Evolutionary conservation across 2,888 invertebrate species (phyloP), one percentile per base, ranked within the genome.

Genomic region (Pterobdella sp.): DNA sequence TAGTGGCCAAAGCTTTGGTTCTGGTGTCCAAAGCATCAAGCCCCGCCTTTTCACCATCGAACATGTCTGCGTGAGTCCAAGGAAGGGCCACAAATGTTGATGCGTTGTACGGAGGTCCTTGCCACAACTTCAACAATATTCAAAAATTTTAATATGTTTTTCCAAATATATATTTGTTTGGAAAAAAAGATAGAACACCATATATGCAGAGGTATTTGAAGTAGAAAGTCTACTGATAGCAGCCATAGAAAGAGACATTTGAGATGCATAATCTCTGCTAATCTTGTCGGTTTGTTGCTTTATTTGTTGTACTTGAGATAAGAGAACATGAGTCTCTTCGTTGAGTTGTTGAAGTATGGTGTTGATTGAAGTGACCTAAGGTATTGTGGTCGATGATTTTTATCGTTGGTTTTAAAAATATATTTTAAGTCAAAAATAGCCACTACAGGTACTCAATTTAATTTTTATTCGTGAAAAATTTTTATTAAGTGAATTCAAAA

Each of bases 31-130:
- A 31, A 31, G 42, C 69, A 32, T 69, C 22, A 29, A 69, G 26
- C 1, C 4, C 26, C 18, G 52, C 26, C 26, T 29, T 52, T 52
- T 69, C 49, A 4, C 29, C 29, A 52, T 69, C 52, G 32, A 69
- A 69, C 32, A 69, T 37, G 49, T 26, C 34, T 3, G 31, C 69
- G 49, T 69, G 26, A 29, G 37, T 69, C 69, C 69, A 69, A n/a
- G 42, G 49, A 14, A 69, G 4, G 14, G 22, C 4, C 26, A 26
- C 34, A 29, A 49, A 52, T 29, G 32, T 69, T 22, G 69, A 69
- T 14, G 31, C 69, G 18, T 69, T 69, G 32, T 69, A 69, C 1
- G 69, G 69, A 18, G 42, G 29, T 26, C 26, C 42, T 1, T 31
- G 42, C 69, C 69, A 69, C 26, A 69, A 4, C 69, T 69, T 10